Base-by-base conservation (phyloP, 92 coral and sea anemone species). In the Micromussa lordhowensis region DNA sequence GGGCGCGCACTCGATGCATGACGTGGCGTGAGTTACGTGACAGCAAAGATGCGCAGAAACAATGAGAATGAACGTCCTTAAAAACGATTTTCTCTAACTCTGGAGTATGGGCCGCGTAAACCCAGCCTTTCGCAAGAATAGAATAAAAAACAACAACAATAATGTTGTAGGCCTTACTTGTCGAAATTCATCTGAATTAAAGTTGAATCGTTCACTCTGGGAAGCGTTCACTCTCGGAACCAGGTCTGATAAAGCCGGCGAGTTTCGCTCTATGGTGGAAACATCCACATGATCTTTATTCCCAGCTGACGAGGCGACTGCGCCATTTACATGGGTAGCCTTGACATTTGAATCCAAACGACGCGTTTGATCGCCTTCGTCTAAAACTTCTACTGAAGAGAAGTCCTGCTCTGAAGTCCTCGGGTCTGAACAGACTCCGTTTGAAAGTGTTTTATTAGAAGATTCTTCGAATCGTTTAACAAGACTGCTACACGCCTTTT, bases 181-280 rank as follows among this genome's bases (percentile, higher is more conserved):
- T 88, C 94, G 68, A 49, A 94, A 82, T 44, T 93, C 95, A 19
- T 88, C 93, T 40, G 95, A 83, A 82, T 83, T 93, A 40, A 82
- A 83, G 18, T 91, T 89, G 51, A 86, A 68, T 29, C 79, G 19
- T 0, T 28, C 21, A 73, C 34, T 77, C 58, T 73, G 78, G 32
- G 21, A 63, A 19, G 77, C 66, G 35, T 77, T 86, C 1, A 16
- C 26, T 9, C 51, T 64, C 68, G 83, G 77, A 28, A 24, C 77
- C 49, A 66, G 66, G 48, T 77, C 77, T 31, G 83, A 54, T 12
- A 74, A 75, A 2, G 88, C 70, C 18, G 88, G 81, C 19, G 88
- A 84, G 16, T 73, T 75, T n/a, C 36, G 81, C 53, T 55, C 53
- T 55, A 55, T 44, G 32, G 31, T 13, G 35, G 74, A 19, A 36